Evolutionary conservation across 92 coral and sea anemone species (phyloP).

Genomic region (Blastomussa wellsi): DNA sequence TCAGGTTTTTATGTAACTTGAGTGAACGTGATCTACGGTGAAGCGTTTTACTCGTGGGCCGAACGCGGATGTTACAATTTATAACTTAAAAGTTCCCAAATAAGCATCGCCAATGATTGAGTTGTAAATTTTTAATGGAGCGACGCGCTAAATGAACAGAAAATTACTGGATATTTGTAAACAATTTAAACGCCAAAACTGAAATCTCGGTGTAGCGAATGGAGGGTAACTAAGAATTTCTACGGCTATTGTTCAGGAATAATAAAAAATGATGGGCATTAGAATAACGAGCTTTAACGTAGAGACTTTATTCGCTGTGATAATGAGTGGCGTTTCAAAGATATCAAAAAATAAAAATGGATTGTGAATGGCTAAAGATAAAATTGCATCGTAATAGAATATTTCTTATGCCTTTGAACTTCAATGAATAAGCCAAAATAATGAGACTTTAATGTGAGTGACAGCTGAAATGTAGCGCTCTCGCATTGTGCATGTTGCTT

Average conservation of each 20-base stretch:
- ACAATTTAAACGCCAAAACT: slow-evolving; percentile 24
- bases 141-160: slow-evolving; percentile 33
- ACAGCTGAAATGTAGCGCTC: slow-evolving; percentile 9
- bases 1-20: background rate
- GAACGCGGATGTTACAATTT: slow-evolving; percentile 4
- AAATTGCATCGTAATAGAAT: slow-evolving; percentile 19
- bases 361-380: slow-evolving; percentile 22
- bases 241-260: background rate
- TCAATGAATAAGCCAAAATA: slow-evolving; percentile 7
- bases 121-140: slow-evolving; percentile 38
- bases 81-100: background rate
- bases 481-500: background rate
- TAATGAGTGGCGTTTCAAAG: slow-evolving; percentile 28
- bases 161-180: slow-evolving; percentile 24
- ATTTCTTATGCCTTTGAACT: slow-evolving; percentile 4
- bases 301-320: background rate
- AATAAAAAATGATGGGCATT: background rate
- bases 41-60: slow-evolving; percentile 14
- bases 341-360: slow-evolving; percentile 13
- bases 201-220: slow-evolving; percentile 19
- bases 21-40: background rate
- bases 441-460: background rate
- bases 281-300: slow-evolving; percentile 8
- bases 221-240: background rate
- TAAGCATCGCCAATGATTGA: background rate